phyloP scores from a whole-genome alignment of 2,888 invertebrate species.

The Maniola hyperantus region DNA sequence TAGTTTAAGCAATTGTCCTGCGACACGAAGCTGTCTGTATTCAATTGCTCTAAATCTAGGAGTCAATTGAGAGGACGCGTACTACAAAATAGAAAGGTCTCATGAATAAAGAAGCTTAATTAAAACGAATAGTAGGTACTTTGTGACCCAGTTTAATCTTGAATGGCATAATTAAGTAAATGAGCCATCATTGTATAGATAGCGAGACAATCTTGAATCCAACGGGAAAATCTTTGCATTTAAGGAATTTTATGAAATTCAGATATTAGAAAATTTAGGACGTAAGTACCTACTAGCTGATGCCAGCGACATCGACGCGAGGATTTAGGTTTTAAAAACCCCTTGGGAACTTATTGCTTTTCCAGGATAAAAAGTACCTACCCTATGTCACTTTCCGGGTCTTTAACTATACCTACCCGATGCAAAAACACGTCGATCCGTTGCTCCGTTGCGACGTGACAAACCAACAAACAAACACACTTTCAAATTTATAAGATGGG shows the following conservation, averaged over 20 bases:
- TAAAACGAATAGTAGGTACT: conserved; percentile 2
- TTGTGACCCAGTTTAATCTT: background rate
- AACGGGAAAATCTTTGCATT: background rate
- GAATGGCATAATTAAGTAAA: conserved; percentile 6
- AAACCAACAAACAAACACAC: too few species aligned
- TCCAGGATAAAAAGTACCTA: too few species aligned
- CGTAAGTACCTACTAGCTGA: too few species aligned
- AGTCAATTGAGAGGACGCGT: conserved; percentile 22
- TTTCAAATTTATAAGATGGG: too few species aligned
- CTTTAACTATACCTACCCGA: too few species aligned
- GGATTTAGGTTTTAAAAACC: too few species aligned
- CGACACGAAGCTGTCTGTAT: conserved; percentile 47
- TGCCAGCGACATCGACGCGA: too few species aligned
- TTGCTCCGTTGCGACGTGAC: too few species aligned
- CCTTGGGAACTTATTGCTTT: too few species aligned
- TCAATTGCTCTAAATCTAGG: conserved; percentile 50
- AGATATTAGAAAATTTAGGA: background rate
- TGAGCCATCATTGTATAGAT: background rate
- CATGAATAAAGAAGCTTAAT: conserved; percentile 19
- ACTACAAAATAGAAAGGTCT: conserved; percentile 18
- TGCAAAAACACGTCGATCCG: too few species aligned
- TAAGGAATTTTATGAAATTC: background rate
- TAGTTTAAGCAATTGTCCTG: conserved; percentile 60
- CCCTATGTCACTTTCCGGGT: too few species aligned
- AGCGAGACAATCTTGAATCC: background rate